A percentile compares a stretch with the other conserved stretches of the same genome.
Evolutionary conservation across 2,797 vertebrate species (phyloP).

Genomic region (Sebastolobus alascanus): DNA sequence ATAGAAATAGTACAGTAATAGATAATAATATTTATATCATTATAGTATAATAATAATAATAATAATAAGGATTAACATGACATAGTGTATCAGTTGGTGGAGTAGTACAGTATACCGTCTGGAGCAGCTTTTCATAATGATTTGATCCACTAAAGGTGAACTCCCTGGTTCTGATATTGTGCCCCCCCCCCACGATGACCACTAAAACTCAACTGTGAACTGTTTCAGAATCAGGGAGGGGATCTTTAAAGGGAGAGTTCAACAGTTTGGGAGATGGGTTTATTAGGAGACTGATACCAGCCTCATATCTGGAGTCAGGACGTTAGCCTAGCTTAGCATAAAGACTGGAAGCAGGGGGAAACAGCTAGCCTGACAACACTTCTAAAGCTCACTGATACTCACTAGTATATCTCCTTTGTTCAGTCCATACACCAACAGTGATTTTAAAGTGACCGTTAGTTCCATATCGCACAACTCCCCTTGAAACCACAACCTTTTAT

Average conservation of each 20-base stretch:
- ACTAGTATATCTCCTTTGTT: not conserved
- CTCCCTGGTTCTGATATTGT: not conserved
- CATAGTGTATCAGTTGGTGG: not conserved
- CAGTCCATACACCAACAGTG: not conserved
- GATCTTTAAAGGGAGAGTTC: not conserved
- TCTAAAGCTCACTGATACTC: not conserved
- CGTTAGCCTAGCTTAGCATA: conserved; percentile 9
- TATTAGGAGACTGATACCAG: not conserved
- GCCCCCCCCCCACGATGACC: not conserved
- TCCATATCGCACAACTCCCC: not conserved
- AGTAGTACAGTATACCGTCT: not conserved
- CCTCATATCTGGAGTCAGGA: not conserved
- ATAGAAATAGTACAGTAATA: conserved; percentile 7
- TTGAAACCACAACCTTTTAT: not conserved
- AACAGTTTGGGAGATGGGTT: not conserved
- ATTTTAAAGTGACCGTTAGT: not conserved
- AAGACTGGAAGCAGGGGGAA: not conserved
- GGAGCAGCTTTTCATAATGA: too few species aligned
- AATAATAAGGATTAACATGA: not conserved
- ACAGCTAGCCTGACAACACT: not conserved
- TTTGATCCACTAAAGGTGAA: not conserved
- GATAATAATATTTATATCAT: not conserved
- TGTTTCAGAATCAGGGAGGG: not conserved
- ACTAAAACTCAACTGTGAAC: conserved; percentile 3
- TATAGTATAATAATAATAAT: not conserved